Base-by-base conservation (phyloP, 2,888 invertebrate genomes). In the Onchidella celtica region DNA sequence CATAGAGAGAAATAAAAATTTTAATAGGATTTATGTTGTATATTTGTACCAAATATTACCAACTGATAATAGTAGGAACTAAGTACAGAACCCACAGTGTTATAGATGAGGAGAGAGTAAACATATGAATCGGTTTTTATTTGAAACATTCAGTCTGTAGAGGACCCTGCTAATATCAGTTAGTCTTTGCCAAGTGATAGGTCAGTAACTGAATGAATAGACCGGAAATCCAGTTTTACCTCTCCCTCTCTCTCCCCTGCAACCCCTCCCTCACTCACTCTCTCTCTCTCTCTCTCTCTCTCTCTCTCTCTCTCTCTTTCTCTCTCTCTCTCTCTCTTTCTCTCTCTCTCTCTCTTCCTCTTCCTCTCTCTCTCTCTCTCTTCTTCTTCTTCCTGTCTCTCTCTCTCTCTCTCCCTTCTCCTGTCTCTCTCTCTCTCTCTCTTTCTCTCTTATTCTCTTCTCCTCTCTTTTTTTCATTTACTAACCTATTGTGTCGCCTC, bases 231-330 rank as follows among this genome's bases (percentile, higher is more conserved):
- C n/a, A n/a, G n/a, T n/a, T n/a, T n/a, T n/a, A n/a, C n/a, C n/a
- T n/a, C n/a, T n/a, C n/a, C n/a, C n/a, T n/a, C n/a, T n/a, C n/a
- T n/a, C n/a, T n/a, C 27, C 63, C 27, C 63, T 63, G 9, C 6
- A 9, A 24, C 27, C 63, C 14, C 24, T 9, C 24, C 63, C 63
- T 63, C 63, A 14, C 63, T 63, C 63, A 14, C 63, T 63, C 63
- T 63, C 63, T 63, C 63, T 63, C 63, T 63, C 63, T 63, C 63
- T 63, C 63, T 47, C 47, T 47, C 47, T 47, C 47, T 47, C 47
- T 47, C 47, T 47, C 17, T 47, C 17, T 17, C 17, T 47, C n/a
- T n/a, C 61, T 61, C 17, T n/a, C 4, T 21, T 61, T 4, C 6
- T 21, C 3, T 66, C 66, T 66, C 66, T 66, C 29, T 66, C 66